These are phyloP conservation scores for Nomada fabriciana DNA, from an alignment of 2,888 invertebrate genomes.

Conservation along the genomic window DNA sequence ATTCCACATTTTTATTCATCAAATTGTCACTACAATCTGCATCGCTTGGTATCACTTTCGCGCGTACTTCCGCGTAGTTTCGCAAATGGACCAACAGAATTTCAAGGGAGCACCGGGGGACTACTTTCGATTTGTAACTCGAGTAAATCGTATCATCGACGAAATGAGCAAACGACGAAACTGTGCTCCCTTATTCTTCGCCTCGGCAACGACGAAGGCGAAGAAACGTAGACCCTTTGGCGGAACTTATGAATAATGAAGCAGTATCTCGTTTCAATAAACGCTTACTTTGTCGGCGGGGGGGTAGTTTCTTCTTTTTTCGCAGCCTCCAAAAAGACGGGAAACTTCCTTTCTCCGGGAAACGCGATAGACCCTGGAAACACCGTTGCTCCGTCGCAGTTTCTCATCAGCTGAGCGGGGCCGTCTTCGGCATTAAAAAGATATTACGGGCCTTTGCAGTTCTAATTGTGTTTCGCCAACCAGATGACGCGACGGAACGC, in stretches of 20 bases:
- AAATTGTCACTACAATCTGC: not conserved
- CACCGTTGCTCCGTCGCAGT: not conserved
- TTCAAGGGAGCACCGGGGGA: slow-evolving; percentile 24
- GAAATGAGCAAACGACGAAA: slow-evolving; percentile 56
- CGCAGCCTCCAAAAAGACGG: slow-evolving; percentile 15
- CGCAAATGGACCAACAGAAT: slow-evolving; percentile 23
- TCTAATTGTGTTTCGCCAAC: slow-evolving; percentile 24
- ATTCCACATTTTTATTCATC: not conserved
- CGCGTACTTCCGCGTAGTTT: not conserved
- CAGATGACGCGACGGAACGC: slow-evolving; percentile 4
- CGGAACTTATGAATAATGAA: slow-evolving; percentile 68
- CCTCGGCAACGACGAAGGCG: not conserved
- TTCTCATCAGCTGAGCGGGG: slow-evolving; percentile 6
- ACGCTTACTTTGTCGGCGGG: slow-evolving; percentile 63
- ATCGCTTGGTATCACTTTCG: not conserved
- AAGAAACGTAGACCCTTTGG: slow-evolving; percentile 48
- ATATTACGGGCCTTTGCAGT: slow-evolving; percentile 25
- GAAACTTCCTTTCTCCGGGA: slow-evolving; percentile 44
- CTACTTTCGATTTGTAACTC: slow-evolving; percentile 51
- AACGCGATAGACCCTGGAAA: slow-evolving; percentile 43
- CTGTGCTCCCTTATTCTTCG: slow-evolving; percentile 19
- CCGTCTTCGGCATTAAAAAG: slow-evolving; percentile 42
- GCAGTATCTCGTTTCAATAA: slow-evolving; percentile 65
- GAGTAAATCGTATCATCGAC: slow-evolving; percentile 62
- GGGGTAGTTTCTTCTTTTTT: slow-evolving; percentile 44